Conservation (phyloP, 92 coral and sea anemone species). For the Actinostola sp. region DNA sequence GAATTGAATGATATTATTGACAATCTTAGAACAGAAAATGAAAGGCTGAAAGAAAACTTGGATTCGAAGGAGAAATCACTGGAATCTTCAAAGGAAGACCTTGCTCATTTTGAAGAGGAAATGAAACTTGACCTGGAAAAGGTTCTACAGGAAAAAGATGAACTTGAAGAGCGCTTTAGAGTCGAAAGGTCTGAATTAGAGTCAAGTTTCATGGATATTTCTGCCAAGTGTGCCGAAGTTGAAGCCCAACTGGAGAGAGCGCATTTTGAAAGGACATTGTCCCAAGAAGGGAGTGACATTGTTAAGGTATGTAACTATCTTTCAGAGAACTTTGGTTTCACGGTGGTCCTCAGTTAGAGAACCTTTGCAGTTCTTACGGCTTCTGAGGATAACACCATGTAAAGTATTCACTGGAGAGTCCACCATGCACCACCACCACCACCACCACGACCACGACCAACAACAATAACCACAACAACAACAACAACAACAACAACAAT, state of each 20-base stretch:
- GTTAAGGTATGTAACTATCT: conserved; percentile 11
- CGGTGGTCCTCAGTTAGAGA: too few relatives aligned
- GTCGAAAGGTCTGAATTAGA: conserved; percentile 10
- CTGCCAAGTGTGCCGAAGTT: conserved; percentile 42
- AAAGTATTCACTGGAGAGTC: too few relatives aligned
- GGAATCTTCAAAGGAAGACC: conserved; percentile 34
- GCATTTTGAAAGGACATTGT: conserved; percentile 25
- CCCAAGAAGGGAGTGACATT: conserved; percentile 23
- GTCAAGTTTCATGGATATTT: conserved; percentile 40
- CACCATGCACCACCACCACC: too few relatives aligned
- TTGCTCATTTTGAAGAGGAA: conserved; percentile 39
- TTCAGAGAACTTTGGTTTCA: too few relatives aligned
- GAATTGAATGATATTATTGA: conserved; percentile 37
- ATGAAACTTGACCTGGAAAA: conserved; percentile 52
- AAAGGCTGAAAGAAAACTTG: conserved; percentile 24
- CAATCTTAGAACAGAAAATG: conserved; percentile 37
- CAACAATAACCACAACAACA: too few relatives aligned
- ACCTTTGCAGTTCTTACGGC: too few relatives aligned
- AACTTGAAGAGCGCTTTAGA: conserved; percentile 9
- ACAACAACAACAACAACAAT: too few relatives aligned
- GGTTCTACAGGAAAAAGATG: conserved; percentile 25
- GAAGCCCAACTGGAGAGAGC: conserved; percentile 41
- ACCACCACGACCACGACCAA: too few relatives aligned
- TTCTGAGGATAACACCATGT: too few relatives aligned
- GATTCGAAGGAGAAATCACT: conserved; percentile 23